Evolutionary conservation across 2,797 vertebrate species (phyloP).

Genomic region (Alauda arvensis): DNA sequence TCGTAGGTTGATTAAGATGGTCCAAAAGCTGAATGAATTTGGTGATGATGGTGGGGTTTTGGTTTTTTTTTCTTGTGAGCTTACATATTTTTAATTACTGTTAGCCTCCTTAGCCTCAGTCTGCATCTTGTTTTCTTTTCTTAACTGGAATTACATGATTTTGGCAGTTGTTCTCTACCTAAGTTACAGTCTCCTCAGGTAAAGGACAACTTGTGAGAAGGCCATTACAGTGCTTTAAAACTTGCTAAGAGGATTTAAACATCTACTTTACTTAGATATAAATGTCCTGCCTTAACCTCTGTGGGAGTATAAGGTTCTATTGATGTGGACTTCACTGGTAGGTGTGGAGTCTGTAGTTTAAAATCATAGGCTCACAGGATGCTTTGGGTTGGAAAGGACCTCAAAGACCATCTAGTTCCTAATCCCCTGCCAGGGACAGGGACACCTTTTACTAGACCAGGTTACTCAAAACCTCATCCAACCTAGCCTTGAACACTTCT

Average conservation of each 20-base stretch:
- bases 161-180: not conserved
- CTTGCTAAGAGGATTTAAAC: not conserved
- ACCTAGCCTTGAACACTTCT: not conserved
- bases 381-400: not conserved
- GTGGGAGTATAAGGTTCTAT: not conserved
- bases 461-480: not conserved
- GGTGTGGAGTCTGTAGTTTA: not conserved
- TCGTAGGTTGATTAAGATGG: not conserved
- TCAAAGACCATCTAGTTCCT: not conserved
- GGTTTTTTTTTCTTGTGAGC: rapidly evolving
- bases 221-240: not conserved
- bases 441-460: not conserved
- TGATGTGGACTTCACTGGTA: not conserved
- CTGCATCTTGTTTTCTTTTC: not conserved
- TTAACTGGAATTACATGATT: rapidly evolving
- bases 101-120: not conserved
- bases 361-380: not conserved
- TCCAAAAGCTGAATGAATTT: not conserved
- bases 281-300: not conserved
- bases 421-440: not conserved
- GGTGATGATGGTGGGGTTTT: not conserved
- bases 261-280: not conserved
- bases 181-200: not conserved
- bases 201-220: not conserved
- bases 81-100: not conserved